Evolutionary conservation across 2,888 invertebrate genomes (phyloP), one percentile per base, ranked within the genome.

Genomic region (Andricus curvator): DNA sequence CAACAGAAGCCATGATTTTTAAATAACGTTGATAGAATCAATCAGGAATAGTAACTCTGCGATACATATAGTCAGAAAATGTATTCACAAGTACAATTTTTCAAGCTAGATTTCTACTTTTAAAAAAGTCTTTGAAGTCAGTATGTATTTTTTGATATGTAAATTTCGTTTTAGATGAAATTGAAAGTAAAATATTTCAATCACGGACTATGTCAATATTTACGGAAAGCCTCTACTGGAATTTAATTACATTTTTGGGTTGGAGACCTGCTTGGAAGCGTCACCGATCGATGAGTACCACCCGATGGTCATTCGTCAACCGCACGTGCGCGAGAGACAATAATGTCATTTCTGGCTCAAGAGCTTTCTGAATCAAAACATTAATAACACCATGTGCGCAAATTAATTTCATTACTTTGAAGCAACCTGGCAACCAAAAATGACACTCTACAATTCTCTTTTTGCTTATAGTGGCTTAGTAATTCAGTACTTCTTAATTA

Each of bases 291-390:
- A 41, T 67, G 66, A 37, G 13, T 20, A 13, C 37, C 25, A 44
- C 48, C 70, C 25, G 25, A 51, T 70, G 70, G 70, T 70, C 70
- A 70, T 51, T 48, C 29, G 70, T 70, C 70, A 25, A 70, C 70
- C 29, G 25, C 70, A 51, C 29, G 48, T 70, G 70, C 29, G 25
- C 48, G 17, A 37, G 33, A 65, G 70, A 70, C 70, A 70, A 51
- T 70, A 51, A 44, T 70, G 48, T 51, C 51, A 48, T 51, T 44
- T 68, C 44, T 68, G 44, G 25, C 44, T 25, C 17, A 8, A 25
- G 29, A 48, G 44, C 29, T 11, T 70, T 70, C 29, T 70, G 48
- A 25, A 70, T 70, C 29, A 51, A 70, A 70, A 70, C 20, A 29
- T 51, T 70, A 70, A 51, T 70, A 48, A 51, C 41, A 25, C 48